phyloP scores from a whole-genome alignment of 1,140 invertebrate species.

The Penaeus japonicus region DNA sequence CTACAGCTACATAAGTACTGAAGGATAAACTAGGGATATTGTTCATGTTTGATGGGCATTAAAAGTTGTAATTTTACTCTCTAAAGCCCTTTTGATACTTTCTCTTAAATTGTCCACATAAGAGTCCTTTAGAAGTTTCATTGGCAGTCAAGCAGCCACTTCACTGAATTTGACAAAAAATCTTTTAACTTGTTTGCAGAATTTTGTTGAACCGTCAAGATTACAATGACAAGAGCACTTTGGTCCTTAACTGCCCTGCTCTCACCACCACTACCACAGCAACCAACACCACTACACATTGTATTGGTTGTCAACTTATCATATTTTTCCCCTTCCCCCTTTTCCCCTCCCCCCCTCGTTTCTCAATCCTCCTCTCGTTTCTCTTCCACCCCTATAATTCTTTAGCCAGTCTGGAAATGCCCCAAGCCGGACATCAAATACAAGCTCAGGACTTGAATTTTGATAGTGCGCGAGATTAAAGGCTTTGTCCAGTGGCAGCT shows the following conservation, averaged over 20 bases:
- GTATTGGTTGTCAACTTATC: constrained; percentile 47
- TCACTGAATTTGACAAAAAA: constrained; percentile 26
- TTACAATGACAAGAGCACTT: constrained; percentile 56
- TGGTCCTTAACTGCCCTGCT: constrained; percentile 52
- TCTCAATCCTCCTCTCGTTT: neutral
- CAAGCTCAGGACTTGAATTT: constrained; percentile 52
- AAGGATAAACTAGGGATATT: too few relatives aligned
- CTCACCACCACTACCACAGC: constrained; percentile 45
- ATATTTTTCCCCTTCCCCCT: neutral
- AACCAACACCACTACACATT: constrained; percentile 40
- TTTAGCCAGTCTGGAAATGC: constrained; percentile 42
- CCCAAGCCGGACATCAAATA: constrained; percentile 53
- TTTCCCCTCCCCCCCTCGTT: constrained; percentile 7
- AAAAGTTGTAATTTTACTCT: too few relatives aligned
- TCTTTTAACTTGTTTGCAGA: constrained; percentile 51
- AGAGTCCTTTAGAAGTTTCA: too few relatives aligned
- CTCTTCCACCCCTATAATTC: constrained; percentile 19
- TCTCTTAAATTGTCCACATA: too few relatives aligned
- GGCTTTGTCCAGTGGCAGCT: constrained; percentile 30
- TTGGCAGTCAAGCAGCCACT: too few relatives aligned
- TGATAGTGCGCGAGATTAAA: constrained; percentile 29
- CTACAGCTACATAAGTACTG: too few relatives aligned
- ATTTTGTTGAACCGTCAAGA: constrained; percentile 55
- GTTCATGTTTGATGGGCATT: too few relatives aligned
- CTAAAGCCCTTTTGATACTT: too few relatives aligned